Evolutionary conservation across 2,888 invertebrate genomes (phyloP).

Genomic region (Helicoverpa assulta): DNA sequence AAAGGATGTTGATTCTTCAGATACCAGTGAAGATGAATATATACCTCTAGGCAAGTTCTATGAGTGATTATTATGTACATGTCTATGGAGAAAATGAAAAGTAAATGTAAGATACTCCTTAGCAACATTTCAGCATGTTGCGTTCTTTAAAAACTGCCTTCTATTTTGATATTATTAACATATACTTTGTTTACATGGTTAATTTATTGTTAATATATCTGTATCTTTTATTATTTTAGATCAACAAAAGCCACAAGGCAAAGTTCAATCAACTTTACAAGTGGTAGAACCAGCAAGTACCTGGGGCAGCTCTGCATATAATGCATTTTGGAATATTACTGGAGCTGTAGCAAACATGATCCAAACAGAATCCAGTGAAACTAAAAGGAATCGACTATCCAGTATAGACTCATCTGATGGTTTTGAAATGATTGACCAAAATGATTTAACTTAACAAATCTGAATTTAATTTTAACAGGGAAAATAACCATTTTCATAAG

Average conservation of each 20-base stretch:
- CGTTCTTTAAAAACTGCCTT: conserved; percentile 3
- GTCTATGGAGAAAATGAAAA: conserved; percentile 42
- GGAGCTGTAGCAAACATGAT: conserved; percentile 82
- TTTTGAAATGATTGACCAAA: conserved; percentile 87
- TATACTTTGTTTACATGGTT: background rate
- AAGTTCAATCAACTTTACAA: conserved; percentile 77
- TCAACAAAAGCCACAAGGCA: conserved; percentile 72
- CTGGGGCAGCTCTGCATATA: conserved; percentile 83
- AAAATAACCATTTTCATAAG: conserved; percentile 43
- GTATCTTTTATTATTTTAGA: conserved; percentile 69
- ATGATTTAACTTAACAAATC: conserved; percentile 76
- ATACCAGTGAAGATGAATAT: conserved; percentile 88
- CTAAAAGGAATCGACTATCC: conserved; percentile 77
- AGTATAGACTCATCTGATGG: conserved; percentile 86
- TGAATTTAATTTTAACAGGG: conserved; percentile 16
- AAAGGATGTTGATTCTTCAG: conserved; percentile 82
- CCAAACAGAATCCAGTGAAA: conserved; percentile 71
- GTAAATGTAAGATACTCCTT: conserved; percentile 44
- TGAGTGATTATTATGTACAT: conserved; percentile 52
- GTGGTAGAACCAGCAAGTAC: conserved; percentile 73
- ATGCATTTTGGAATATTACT: conserved; percentile 80
- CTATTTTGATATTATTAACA: background rate
- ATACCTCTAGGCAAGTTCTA: conserved; percentile 80
- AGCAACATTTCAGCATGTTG: conserved; percentile 36
- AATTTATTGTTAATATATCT: background rate